Percentiles rank a stretch among this genome's conserved stretches.
phyloP scores from a whole-genome alignment of 1,140 invertebrate genomes.

The Liolophura sinensis region DNA sequence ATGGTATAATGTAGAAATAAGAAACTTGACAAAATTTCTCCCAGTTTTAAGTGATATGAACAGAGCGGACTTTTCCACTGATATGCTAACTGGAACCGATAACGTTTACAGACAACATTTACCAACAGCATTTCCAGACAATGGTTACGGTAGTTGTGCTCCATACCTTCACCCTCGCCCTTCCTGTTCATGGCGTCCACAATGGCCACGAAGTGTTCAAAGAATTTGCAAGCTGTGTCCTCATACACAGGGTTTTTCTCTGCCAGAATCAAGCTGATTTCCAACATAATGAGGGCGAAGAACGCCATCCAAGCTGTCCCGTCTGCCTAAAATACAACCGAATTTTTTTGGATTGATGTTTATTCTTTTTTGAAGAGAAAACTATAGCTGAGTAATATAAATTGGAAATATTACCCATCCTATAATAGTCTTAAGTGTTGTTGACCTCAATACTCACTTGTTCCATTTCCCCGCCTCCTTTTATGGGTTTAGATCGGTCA shows the following conservation, averaged over 20 bases:
- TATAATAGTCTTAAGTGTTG: too few species aligned
- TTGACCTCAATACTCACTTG: slow-evolving; percentile 34
- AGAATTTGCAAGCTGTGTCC: slow-evolving; percentile 60
- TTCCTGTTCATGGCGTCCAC: slow-evolving; percentile 56
- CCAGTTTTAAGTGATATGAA: too few species aligned
- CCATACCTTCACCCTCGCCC: slow-evolving; percentile 33
- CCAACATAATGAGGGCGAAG: slow-evolving; percentile 57
- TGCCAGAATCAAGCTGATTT: slow-evolving; percentile 56
- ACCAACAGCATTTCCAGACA: too few species aligned
- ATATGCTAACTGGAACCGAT: too few species aligned
- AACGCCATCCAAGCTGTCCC: slow-evolving; percentile 61
- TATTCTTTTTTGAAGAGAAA: too few species aligned
- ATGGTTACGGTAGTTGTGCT: too few species aligned
- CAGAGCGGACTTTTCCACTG: too few species aligned
- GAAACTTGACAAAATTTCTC: too few species aligned
- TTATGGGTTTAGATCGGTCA: slow-evolving; percentile 57
- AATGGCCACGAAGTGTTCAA: slow-evolving; percentile 59
- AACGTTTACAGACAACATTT: too few species aligned
- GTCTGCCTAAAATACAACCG: slow-evolving; percentile 46
- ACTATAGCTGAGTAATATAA: too few species aligned
- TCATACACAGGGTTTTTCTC: slow-evolving; percentile 54
- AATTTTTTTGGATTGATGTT: neutral
- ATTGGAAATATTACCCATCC: too few species aligned
- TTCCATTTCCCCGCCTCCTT: slow-evolving; percentile 45
- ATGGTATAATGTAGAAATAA: too few species aligned